A percentile compares a stretch with the other conserved stretches of the same genome.
phyloP scores from a whole-genome alignment of 2,797 vertebrate species.

The Molossus alvarezi region DNA sequence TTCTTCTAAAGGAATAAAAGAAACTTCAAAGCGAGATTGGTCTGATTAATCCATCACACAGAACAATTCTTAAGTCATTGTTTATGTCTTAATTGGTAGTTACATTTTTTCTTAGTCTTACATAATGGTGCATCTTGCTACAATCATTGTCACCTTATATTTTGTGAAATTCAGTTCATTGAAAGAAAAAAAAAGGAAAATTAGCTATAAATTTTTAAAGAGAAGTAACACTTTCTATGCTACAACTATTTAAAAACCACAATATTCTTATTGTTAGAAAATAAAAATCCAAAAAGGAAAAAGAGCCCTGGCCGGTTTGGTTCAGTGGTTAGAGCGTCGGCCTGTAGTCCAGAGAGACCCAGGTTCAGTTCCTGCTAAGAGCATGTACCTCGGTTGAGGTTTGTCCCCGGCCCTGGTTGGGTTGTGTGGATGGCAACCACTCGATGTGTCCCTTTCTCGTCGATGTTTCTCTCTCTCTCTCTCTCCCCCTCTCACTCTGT shows the following conservation, averaged over 20 bases:
- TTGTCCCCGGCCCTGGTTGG: too few relatives aligned
- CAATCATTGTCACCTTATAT: background rate
- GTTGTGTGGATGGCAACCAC: too few relatives aligned
- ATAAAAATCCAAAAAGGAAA: background rate
- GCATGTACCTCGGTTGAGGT: too few relatives aligned
- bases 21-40: background rate
- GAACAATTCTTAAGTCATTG: background rate
- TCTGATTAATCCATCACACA: background rate
- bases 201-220: conserved; percentile 2
- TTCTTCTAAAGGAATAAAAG: background rate
- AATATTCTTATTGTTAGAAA: background rate
- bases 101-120: conserved; percentile 5
- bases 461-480: too few relatives aligned
- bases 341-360: too few relatives aligned
- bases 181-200: background rate
- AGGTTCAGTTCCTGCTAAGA: too few relatives aligned
- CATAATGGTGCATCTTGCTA: background rate
- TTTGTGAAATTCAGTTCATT: background rate
- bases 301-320: background rate
- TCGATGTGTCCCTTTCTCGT: too few relatives aligned
- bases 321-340: too few relatives aligned
- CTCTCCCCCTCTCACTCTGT: too few relatives aligned
- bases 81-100: background rate
- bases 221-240: background rate
- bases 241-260: background rate